Base-by-base conservation (phyloP, 2,113 vertebrate genomes). In the Canis aureus region DNA sequence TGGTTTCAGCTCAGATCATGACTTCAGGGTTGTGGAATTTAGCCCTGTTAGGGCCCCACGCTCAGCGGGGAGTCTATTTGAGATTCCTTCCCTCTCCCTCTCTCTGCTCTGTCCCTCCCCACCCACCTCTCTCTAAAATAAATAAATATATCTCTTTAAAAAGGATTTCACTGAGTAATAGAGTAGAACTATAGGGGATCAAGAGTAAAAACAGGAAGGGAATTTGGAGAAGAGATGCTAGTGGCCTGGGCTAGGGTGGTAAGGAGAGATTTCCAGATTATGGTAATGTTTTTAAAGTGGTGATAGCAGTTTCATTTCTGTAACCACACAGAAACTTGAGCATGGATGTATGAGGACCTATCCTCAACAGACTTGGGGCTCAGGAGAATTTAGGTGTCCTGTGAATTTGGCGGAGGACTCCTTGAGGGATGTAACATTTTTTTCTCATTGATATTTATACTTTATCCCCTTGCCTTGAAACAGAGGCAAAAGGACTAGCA, bases 201-300 rank as follows among this genome's bases (percentile, higher is more conserved):
- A 92, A 71, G 11, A 59, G 7, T 71, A 66, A 62, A 91, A 67
- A 17, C 5, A 60, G 78, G 23, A 0, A 25, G 27, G 29, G 10
- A 20, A 79, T 6, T 55, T 96, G 67, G 6, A 53, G 38, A 69
- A 74, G 12, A 66, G 19, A 53, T 84, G 11, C 11, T 12, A 38
- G 8, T 71, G n/a, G 23, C 15, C 25, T 78, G 11, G 10, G 67
- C 38, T 25, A 53, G 5, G 15, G 5, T 59, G 13, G 10, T 6
- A 60, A 35, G 38, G 10, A 88, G 22, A 71, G 29, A 67, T 62
- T 84, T 66, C 85, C 22, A 85, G 89, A 64, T 80, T 88, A 20
- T 84, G 35, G 11, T 67, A 95, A 84, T 78, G n/a, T 29, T 91
- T 96, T 87, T n/a, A 79, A 88, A 55, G 13, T 23, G 84, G 27